These are phyloP conservation scores for Paraescarpia echinospica DNA, from an alignment of 1,140 invertebrate species.

Conservation along the genomic window DNA sequence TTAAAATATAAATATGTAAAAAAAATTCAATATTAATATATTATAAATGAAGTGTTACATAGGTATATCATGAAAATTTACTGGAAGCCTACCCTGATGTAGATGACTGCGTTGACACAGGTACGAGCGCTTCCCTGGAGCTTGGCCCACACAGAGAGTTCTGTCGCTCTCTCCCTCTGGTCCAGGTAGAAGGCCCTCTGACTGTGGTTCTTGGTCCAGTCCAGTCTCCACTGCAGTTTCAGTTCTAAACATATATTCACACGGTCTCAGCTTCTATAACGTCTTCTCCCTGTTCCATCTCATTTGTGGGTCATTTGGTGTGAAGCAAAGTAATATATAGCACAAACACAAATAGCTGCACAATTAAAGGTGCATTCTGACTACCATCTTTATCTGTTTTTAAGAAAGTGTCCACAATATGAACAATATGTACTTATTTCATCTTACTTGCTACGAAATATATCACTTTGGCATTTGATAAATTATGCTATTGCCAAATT, in stretches of 20 bases:
- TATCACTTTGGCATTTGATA: too few species aligned
- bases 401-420: too few species aligned
- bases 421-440: too few species aligned
- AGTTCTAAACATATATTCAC: not conserved
- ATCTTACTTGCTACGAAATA: too few species aligned
- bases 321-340: not conserved
- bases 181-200: constrained; percentile 19
- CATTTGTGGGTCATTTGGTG: not conserved
- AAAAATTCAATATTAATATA: too few species aligned
- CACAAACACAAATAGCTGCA: too few species aligned
- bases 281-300: not conserved
- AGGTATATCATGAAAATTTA: not conserved
- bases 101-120: not conserved
- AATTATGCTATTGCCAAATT: too few species aligned
- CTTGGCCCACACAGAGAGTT: not conserved
- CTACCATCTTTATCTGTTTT: too few species aligned
- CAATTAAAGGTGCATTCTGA: too few species aligned
- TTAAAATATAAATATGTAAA: too few species aligned
- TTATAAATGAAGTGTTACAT: not conserved
- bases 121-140: not conserved
- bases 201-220: not conserved
- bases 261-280: not conserved
- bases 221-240: not conserved
- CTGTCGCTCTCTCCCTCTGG: not conserved
- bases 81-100: not conserved